Conservation (phyloP, 1,140 invertebrate species). For the Drosophila ananassae region DNA sequence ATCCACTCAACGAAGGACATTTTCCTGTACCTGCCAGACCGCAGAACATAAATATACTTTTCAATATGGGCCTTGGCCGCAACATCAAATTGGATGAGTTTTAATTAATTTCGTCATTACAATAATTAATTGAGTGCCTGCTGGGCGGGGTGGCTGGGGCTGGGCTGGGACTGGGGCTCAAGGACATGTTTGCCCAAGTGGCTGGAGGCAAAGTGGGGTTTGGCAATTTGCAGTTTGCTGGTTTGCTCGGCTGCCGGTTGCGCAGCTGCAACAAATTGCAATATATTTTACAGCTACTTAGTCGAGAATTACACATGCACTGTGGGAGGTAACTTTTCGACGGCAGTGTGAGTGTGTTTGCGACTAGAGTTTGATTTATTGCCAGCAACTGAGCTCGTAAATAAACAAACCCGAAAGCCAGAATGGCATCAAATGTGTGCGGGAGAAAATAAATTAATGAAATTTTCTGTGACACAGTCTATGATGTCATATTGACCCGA, state of each 20-base stretch:
- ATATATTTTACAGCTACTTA: slow-evolving; percentile 55
- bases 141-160: neutral
- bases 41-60: slow-evolving; percentile 44
- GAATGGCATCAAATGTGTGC: slow-evolving; percentile 20
- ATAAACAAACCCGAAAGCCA: slow-evolving; percentile 32
- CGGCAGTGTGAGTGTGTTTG: slow-evolving; percentile 31
- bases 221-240: slow-evolving; percentile 3
- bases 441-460: neutral
- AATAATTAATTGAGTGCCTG: slow-evolving; percentile 69
- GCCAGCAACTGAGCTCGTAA: slow-evolving; percentile 41
- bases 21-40: slow-evolving; percentile 22
- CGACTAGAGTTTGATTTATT: slow-evolving; percentile 54
- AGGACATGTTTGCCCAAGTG: slow-evolving; percentile 25
- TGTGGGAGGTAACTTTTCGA: slow-evolving; percentile 45
- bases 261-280: slow-evolving; percentile 67
- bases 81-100: slow-evolving; percentile 54
- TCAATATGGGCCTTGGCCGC: slow-evolving; percentile 51
- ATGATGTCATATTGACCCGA: neutral
- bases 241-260: neutral
- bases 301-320: slow-evolving; percentile 39
- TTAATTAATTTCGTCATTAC: slow-evolving; percentile 76
- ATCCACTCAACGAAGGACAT: slow-evolving; percentile 1
- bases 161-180: slow-evolving; percentile 10
- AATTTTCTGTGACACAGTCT: neutral
- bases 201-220: neutral